A percentile compares a stretch with the other conserved stretches of the same genome.
Evolutionary conservation across 2,113 vertebrate genomes (phyloP).

Genomic region (Protomyctophum bolini): DNA sequence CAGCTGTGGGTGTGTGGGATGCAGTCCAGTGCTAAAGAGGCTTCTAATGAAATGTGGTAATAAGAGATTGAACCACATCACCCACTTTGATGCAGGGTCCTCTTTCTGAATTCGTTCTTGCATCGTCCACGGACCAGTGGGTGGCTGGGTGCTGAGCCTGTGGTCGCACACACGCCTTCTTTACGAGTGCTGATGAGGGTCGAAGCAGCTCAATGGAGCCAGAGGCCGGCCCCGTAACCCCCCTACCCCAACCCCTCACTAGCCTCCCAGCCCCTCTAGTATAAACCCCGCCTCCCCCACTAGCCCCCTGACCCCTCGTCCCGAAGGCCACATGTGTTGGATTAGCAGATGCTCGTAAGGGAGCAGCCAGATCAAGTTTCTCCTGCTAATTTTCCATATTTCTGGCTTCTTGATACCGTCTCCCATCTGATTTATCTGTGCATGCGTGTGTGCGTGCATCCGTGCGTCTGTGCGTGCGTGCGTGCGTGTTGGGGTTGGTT

Average conservation of each 20-base stretch:
- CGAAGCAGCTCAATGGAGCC: slow-evolving; percentile 17
- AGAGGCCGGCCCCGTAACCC: too few species aligned
- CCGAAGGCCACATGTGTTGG: not conserved
- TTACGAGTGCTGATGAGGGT: slow-evolving; percentile 17
- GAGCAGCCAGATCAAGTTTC: not conserved
- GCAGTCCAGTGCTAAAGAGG: slow-evolving; percentile 27
- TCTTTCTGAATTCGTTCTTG: slow-evolving; percentile 37
- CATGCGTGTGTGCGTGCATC: slow-evolving; percentile 9
- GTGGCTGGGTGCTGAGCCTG: slow-evolving; percentile 36
- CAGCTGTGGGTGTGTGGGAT: not conserved
- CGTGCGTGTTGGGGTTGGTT: not conserved
- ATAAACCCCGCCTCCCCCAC: slow-evolving; percentile 21
- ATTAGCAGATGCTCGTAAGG: not conserved
- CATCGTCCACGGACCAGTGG: slow-evolving; percentile 35
- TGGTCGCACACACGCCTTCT: slow-evolving; percentile 27
- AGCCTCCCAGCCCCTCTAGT: too few species aligned
- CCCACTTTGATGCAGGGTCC: slow-evolving; percentile 28
- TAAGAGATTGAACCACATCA: slow-evolving; percentile 57
- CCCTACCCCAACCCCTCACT: too few species aligned
- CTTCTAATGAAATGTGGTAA: slow-evolving; percentile 61
- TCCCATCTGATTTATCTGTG: not conserved
- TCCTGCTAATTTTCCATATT: not conserved
- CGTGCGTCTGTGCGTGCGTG: slow-evolving; percentile 1
- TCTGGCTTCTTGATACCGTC: not conserved
- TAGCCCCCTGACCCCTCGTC: too few species aligned